A percentile compares a stretch with the other conserved stretches of the same genome.
Evolutionary conservation across 30 jellyfish, hydroid and myxozoan genomes (phyloP).

Genomic region (Pseudorhiza aurosa): DNA sequence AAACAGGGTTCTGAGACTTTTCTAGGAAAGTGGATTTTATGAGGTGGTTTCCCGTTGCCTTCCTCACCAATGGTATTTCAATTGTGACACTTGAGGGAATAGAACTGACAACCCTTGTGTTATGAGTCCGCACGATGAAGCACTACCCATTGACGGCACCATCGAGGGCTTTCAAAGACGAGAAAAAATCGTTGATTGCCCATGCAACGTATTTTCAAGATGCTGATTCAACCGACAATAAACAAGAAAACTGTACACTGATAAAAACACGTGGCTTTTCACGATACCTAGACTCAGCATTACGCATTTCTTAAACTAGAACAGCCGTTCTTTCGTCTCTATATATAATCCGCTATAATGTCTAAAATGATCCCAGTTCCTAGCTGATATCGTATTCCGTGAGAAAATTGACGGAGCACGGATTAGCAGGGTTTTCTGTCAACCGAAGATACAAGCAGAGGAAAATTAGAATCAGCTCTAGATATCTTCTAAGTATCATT

Average conservation of each 20-base stretch:
- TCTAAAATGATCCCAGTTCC: background rate
- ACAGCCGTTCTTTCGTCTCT: background rate
- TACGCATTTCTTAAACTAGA: background rate
- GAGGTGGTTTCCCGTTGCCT: no score
- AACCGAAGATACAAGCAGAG: background rate
- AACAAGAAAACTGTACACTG: background rate
- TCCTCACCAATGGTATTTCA: no score
- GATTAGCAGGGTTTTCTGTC: background rate
- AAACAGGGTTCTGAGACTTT: no score
- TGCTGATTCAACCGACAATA: background rate
- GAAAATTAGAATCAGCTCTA: background rate
- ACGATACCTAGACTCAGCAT: background rate
- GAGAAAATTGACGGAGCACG: slow-evolving; percentile 4
- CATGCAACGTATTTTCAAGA: no score
- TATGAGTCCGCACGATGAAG: no score
- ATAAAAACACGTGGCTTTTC: background rate
- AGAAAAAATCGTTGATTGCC: no score
- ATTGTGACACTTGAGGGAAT: no score
- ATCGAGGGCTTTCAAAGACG: no score
- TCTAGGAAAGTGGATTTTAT: no score
- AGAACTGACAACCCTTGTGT: no score
- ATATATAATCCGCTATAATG: background rate
- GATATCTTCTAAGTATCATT: background rate
- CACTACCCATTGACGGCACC: no score
- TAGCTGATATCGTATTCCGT: slow-evolving; percentile 6